Base-by-base conservation (phyloP, 2,113 vertebrate species). In the Acanthochromis polyacanthus region DNA sequence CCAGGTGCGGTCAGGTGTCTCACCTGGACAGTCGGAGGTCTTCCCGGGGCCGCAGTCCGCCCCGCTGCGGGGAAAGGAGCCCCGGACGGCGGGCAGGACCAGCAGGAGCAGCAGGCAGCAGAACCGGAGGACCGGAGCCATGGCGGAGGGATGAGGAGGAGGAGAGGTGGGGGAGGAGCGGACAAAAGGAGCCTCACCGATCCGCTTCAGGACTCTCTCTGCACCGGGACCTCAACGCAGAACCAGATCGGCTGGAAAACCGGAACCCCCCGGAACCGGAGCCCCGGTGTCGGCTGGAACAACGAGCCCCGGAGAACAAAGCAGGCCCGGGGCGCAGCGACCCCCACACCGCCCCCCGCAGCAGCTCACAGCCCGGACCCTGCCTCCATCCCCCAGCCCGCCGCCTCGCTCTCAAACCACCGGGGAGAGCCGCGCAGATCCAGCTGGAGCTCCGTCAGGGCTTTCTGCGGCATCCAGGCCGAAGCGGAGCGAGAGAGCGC, bases 1-100 rank as follows among this genome's bases (percentile, higher is more conserved):
- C 30, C 68, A 66, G 50, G 20, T 61, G 60, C 5, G 71, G 3
- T 25, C 67, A 17, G 57, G 78, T 78, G 75, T 40, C 84, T 93
- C 94, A 96, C 96, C 96, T 90, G 94, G 88, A 60, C 95, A 96
- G 85, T 93, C 95, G 76, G 68, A 11, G 82, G 52, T 45, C 93
- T 93, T 89, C 82, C 93, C 80, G 82, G 83, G 91, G 81, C 93
- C 93, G 50, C 93, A 95, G 58, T 91, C 86, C 63, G 84, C 83
- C 7, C 84, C 53, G 90, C 82, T 76, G 80, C 94, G 88, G 46
- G 93, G 94, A 71, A 95, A 93, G 0, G 95, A 95, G 72, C 91
- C 86, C 45, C 90, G 90, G 53, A 70, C 92, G 53, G 90, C 82
- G 65, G 90, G 90, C 59, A 93, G 85, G 1, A 86, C 53, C 57